Base-by-base conservation (phyloP, 2,797 vertebrate genomes). In the Coregonus ussuriensis region DNA sequence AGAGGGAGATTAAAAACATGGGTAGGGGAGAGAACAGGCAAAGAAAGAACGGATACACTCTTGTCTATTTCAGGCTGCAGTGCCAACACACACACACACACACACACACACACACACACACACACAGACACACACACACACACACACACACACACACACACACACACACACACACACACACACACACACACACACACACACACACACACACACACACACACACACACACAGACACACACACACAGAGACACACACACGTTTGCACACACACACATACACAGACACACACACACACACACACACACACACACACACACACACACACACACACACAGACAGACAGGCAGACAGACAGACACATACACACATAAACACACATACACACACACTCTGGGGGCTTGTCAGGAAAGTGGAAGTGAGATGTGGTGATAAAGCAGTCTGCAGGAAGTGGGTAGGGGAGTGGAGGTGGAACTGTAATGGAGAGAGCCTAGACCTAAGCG, bases 381-480 rank as follows among this genome's bases (percentile, higher is more conserved):
- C 54, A n/a, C 54, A 71, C n/a, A 71, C 73, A 79, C 71, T 18
- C 63, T 33, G 47, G 70, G 70, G 41, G 66, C 65, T 51, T 25
- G 18, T 66, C 41, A 16, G 29, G 37, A 59, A 9, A 47, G 74
- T 85, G 83, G 81, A 85, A 78, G 81, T 77, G 69, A 78, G 77
- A 0, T 21, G 56, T 74, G 74, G 74, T 80, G 77, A 82, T 79
- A 72, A 76, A 80, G 77, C 75, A 81, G 82, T 77, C 41, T 71
- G 72, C 86, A 87, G 84, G 88, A 90, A 88, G 72, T 33, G 59
- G 51, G 21, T 11, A 33, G 53, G 31, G 37, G 37, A 21, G 69
- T n/a, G 69, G 80, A 81, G 76, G 78, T 79, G 81, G 74, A 84
- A 47, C 65, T 83, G 76, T 78, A 66, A 85, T 78, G 76, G 85